Conservation (phyloP, 2,113 vertebrate genomes). For the Brienomyrus longianalis region DNA sequence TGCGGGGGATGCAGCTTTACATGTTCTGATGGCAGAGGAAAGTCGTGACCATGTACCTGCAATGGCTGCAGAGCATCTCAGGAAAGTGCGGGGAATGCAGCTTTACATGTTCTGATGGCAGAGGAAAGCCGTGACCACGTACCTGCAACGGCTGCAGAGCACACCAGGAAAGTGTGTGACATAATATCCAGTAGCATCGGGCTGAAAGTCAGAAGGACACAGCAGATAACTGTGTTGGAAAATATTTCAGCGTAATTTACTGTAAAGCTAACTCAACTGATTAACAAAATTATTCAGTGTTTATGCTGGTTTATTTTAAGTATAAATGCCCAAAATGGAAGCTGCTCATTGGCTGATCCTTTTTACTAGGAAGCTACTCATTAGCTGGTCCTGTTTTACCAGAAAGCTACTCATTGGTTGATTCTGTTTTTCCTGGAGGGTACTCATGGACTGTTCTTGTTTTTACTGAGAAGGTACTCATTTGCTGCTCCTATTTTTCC, state of each 20-base stretch:
- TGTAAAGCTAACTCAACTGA: background rate
- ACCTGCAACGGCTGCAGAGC: too few relatives aligned
- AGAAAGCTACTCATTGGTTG: too few relatives aligned
- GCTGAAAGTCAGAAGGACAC: background rate
- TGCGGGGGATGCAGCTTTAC: too few relatives aligned
- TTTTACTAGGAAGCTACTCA: background rate
- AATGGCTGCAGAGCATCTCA: slow-evolving; percentile 10
- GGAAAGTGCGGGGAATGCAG: slow-evolving; percentile 19
- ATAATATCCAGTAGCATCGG: background rate
- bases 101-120: background rate
- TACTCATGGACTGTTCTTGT: background rate
- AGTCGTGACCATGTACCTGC: too few relatives aligned
- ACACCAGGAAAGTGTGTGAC: background rate
- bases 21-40: too few relatives aligned
- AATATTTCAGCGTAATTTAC: background rate
- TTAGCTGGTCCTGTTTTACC: too few relatives aligned
- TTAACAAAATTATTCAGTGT: background rate
- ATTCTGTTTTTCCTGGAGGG: background rate
- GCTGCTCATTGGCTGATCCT: too few relatives aligned
- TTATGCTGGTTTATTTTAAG: background rate
- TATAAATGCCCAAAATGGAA: background rate
- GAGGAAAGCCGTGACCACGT: background rate
- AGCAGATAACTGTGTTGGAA: background rate
- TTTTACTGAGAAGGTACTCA: background rate
- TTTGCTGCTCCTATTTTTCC: background rate